phyloP scores from a whole-genome alignment of 2,113 vertebrate genomes.

The Fukomys damarensis region DNA sequence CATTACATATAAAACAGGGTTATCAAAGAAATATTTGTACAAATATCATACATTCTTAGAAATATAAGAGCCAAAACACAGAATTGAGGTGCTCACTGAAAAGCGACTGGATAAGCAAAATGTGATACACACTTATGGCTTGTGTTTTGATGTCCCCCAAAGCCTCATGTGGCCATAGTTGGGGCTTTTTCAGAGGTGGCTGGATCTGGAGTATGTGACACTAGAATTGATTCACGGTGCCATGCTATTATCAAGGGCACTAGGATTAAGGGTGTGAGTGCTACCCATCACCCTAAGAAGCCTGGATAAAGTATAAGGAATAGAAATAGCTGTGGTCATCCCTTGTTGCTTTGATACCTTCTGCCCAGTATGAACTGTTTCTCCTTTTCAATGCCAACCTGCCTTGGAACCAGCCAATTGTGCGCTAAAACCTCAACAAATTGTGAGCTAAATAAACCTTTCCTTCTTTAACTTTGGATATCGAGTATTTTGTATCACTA shows the following conservation, averaged over 20 bases:
- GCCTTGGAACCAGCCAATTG: not conserved
- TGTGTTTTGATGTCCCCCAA: not conserved
- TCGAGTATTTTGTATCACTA: not conserved
- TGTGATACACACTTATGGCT: not conserved
- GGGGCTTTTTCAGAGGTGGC: not conserved
- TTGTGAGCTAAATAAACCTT: not conserved
- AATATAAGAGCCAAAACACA: no score
- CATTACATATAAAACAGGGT: no score
- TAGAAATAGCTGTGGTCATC: not conserved
- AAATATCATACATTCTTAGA: no score
- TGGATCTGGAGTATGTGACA: not conserved
- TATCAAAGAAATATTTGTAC: no score
- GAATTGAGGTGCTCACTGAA: no score
- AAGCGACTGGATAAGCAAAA: no score
- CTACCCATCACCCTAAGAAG: not conserved
- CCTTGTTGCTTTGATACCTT: not conserved
- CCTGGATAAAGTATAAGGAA: not conserved
- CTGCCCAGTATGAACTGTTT: not conserved
- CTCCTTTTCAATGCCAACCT: not conserved
- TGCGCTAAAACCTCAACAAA: not conserved
- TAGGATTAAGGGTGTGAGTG: not conserved
- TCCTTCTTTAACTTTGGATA: not conserved
- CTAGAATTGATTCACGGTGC: not conserved
- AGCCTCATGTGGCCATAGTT: not conserved
- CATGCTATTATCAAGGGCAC: not conserved